Evolutionary conservation across 1,140 invertebrate species (phyloP).

Genomic region (Aricia agestis): DNA sequence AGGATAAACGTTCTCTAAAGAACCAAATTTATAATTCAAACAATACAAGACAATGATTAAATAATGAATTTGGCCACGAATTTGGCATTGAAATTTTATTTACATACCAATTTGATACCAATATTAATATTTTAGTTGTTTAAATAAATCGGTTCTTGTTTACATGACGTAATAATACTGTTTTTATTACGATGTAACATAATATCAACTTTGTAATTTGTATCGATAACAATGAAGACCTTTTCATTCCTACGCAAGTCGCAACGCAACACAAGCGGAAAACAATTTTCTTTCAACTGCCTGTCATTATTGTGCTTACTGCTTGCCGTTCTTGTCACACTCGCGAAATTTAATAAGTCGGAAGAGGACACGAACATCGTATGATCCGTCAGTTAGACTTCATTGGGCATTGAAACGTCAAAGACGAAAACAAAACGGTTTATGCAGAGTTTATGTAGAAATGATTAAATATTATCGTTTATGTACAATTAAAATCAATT

Average conservation of each 20-base stretch:
- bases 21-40: no score
- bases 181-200: background rate
- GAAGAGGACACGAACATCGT: conserved; percentile 51
- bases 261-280: conserved; percentile 12
- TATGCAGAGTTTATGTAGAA: conserved; percentile 33
- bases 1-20: no score
- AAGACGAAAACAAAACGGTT: conserved; percentile 58
- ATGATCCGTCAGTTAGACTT: conserved; percentile 58
- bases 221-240: conserved; percentile 28
- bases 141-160: background rate
- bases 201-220: conserved; percentile 17
- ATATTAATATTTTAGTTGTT: no score
- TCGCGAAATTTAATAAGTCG: conserved; percentile 18
- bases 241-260: conserved; percentile 25
- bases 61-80: no score
- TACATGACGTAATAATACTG: conserved; percentile 7
- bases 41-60: no score
- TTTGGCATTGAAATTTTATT: no score
- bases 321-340: conserved; percentile 34
- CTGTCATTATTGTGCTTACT: conserved; percentile 20
- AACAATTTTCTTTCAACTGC: conserved; percentile 22
- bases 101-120: no score
- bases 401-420: conserved; percentile 54
- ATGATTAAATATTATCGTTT: conserved; percentile 45
- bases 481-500: conserved; percentile 34